Conservation (phyloP, 1,140 invertebrate genomes). For the Littorina saxatilis region DNA sequence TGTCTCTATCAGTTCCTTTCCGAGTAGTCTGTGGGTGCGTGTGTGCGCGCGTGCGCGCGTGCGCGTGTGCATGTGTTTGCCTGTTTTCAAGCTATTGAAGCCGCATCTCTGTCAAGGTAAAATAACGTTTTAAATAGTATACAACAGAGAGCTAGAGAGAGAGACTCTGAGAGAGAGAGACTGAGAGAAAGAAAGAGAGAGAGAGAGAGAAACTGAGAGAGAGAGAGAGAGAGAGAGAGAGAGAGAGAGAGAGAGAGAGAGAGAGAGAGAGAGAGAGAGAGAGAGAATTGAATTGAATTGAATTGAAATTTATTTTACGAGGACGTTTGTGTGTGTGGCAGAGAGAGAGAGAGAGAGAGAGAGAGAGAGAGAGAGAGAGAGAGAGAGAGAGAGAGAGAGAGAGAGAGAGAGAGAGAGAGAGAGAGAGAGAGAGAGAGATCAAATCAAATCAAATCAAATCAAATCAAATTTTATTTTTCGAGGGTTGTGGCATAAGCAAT, state of each 20-base stretch:
- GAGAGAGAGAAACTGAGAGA: too few species aligned
- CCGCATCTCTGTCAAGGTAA: too few species aligned
- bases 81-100: too few species aligned
- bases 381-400: not conserved
- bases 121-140: too few species aligned
- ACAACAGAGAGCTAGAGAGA: not conserved
- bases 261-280: not conserved
- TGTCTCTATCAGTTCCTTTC: too few species aligned
- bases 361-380: not conserved
- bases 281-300: too few species aligned
- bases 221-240: not conserved
- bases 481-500: too few species aligned
- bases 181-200: too few species aligned
- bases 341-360: slow-evolving; percentile 3
- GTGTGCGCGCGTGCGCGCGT: not conserved
- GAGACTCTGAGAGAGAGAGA: not conserved
- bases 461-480: too few species aligned
- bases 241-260: not conserved
- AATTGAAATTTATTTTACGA: too few species aligned
- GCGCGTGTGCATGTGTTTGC: not conserved
- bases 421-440: not conserved
- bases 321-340: too few species aligned
- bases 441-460: too few species aligned
- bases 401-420: not conserved
- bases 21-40: not conserved